Evolutionary conservation across 2,797 vertebrate species (phyloP), one percentile per base, ranked within the genome.

Genomic region (Pitangus sulphuratus): DNA sequence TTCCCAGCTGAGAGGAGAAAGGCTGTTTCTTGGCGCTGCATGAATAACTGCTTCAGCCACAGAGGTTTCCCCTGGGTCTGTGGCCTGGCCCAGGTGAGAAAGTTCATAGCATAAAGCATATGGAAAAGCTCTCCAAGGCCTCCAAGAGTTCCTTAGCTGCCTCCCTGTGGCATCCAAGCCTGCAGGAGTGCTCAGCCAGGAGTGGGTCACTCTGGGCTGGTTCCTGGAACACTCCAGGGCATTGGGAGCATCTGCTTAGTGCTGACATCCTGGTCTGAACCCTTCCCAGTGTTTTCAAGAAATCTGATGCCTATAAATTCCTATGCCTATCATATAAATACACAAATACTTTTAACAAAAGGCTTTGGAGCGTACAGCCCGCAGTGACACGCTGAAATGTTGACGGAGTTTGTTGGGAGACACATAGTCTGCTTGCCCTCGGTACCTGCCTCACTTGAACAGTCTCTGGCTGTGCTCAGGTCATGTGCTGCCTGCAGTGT

Each of bases 301-400:
- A 70, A 56, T 25, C 25, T 18, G 28, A 84, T 82, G 56, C 62
- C 42, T 65, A 33, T 62, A 44, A 72, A 25, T 83, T 87, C 61
- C 70, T 53, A 54, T 25, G 45, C n/a, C 45, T 80, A 6, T 24
- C 20, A n/a, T 65, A 95, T 93, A 95, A 95, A 96, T 93, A 95
- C 20, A 94, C 89, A 93, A 94, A 94, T 94, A 93, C 48, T 87
- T 93, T 24, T 44, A 54, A 85, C 22, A 71, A 26, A 61, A 85
- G 9, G 9, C 31, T 88, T 65, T 24, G 42, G 69, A 26, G 47
- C 1, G 11, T 35, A 35, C 37, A 65, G 39, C 37, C 65, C 65
- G 69, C 79, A 64, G 76, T 8, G 26, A 84, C 70, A 40, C 4
- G 11, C 70, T 45, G 74, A 54, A 70, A 88, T 4, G 39, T 30